These are phyloP conservation scores for Aphidoletes aphidimyza DNA, from an alignment of 2,888 invertebrate genomes.

Conservation along the genomic window DNA sequence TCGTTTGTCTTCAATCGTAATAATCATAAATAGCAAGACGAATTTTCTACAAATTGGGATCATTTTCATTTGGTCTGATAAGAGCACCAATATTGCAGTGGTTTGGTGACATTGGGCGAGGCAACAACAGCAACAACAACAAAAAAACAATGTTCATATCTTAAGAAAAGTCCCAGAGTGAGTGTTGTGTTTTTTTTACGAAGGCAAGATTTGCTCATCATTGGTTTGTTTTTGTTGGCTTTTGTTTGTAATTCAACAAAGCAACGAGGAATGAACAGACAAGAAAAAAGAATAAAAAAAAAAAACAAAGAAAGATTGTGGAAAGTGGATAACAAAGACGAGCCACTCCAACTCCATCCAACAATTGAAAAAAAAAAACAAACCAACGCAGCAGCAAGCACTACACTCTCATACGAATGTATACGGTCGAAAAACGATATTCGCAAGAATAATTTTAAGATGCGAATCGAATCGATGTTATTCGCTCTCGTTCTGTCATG, in stretches of 20 bases:
- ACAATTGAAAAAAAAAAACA: constrained; percentile 15
- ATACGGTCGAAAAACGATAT: not conserved
- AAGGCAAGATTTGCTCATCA: no score
- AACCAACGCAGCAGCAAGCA: not conserved
- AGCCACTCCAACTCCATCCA: constrained; percentile 47
- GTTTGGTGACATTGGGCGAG: constrained; percentile 5
- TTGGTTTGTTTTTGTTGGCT: not conserved
- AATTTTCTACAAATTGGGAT: constrained; percentile 23
- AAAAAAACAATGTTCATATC: not conserved
- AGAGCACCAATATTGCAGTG: constrained; percentile 4
- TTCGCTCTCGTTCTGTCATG: not conserved
- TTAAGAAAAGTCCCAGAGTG: not conserved
- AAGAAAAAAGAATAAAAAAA: not conserved
- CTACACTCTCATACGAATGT: not conserved
- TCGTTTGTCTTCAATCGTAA: not conserved
- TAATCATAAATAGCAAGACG: constrained; percentile 41
- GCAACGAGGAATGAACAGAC: not conserved
- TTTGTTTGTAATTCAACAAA: not conserved
- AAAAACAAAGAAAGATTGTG: constrained; percentile 10
- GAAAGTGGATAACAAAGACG: constrained; percentile 29
- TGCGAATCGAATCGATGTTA: constrained; percentile 8
- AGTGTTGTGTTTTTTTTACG: not conserved
- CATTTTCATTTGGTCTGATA: constrained; percentile 50
- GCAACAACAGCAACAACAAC: not conserved
- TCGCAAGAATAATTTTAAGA: not conserved